phyloP scores from a whole-genome alignment of 2,888 invertebrate genomes.

The Trichopoda pennipes region DNA sequence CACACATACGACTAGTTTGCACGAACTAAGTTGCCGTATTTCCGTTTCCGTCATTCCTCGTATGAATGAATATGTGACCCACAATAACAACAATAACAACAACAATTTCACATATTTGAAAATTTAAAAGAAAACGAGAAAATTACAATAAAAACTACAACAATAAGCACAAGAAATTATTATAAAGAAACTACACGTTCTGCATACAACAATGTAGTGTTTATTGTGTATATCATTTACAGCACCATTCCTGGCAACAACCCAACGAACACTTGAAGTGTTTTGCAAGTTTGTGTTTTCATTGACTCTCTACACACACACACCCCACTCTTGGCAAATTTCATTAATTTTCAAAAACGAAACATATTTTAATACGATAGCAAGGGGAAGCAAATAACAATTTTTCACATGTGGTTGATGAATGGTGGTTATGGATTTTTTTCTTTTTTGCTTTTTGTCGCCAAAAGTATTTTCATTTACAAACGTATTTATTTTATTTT shows the following conservation, averaged over 20 bases:
- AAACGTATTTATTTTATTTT: no score
- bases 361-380: background rate
- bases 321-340: background rate
- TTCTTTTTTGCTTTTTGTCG: conserved; percentile 10
- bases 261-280: conserved; percentile 20
- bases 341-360: conserved; percentile 20
- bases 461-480: conserved; percentile 31
- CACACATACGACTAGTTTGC: conserved; percentile 1
- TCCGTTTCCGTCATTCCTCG: conserved; percentile 58
- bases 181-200: conserved; percentile 17
- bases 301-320: background rate
- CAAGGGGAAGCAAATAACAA: conserved; percentile 45
- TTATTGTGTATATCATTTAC: conserved; percentile 3
- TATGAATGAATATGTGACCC: background rate
- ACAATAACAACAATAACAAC: conserved; percentile 27
- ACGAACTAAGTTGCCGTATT: conserved; percentile 57
- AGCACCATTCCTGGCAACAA: background rate
- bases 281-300: conserved; percentile 13
- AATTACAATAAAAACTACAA: conserved; percentile 23
- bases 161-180: conserved; percentile 17
- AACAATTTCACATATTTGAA: conserved; percentile 25
- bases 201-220: conserved; percentile 23
- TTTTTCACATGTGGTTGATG: conserved; percentile 61
- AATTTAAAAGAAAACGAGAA: conserved; percentile 30
- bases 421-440: conserved; percentile 41